Base-by-base conservation (phyloP, 1,140 invertebrate genomes). In the Pseudomyrmex sp. region DNA sequence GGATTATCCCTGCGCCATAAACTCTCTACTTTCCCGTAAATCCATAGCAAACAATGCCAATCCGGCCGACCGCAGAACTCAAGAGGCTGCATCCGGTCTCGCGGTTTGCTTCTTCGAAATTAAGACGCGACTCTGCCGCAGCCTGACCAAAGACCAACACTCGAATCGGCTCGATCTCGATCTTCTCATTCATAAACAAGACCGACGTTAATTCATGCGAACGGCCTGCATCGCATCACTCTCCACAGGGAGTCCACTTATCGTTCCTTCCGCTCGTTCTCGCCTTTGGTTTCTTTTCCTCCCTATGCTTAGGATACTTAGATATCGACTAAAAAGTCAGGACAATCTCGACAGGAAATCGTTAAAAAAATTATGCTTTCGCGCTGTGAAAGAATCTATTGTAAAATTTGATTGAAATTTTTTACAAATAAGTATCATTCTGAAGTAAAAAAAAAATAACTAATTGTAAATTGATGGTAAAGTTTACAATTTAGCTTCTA, bases 381-480 rank as follows among this genome's bases (percentile, higher is more conserved):
- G 62, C 56, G 68, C 62, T 26, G 59, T 87, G 79, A 90, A 89
- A 79, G 85, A 61, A 68, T 75, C 79, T 85, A 83, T 80, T 83
- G 80, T 89, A 76, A 89, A 84, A 87, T 83, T 85, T 62, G 82
- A 72, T 56, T 70, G 83, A 85, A 59, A 80, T 50, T 87, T 89
- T 66, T 72, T 66, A 26, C 65, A 62, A 86, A 79, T 87, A 77
- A 76, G 35, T 56, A 15, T 68, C 84, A 83, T 86, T 87, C 73
- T 46, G 35, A 12, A 74, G 15, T 1, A 46, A 46, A 61, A 46
- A 59, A 18, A 63, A n/a, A 69, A 3, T 61, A 2, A 3, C 66
- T 9, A 48, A 70, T 2, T 52, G 5, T 46, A 8, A 44, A 3
- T 8, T 3, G 23, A 65, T 12, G 54, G 1, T 18, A 50, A 62